These are phyloP conservation scores for Ceratina australensis DNA, from an alignment of 1,140 invertebrate genomes.

Conservation along the genomic window DNA sequence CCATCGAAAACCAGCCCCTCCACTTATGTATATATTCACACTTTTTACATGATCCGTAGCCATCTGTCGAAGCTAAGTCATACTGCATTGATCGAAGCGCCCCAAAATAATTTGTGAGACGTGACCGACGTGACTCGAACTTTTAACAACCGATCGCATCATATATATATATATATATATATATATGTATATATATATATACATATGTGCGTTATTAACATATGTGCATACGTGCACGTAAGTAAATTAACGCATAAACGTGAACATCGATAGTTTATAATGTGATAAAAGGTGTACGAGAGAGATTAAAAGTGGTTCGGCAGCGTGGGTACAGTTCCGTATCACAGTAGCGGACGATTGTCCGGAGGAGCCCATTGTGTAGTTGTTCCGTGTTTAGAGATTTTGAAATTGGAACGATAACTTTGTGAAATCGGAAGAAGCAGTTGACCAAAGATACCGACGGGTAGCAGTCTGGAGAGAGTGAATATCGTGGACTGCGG, in stretches of 20 bases:
- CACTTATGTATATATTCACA: no score
- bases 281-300: not conserved
- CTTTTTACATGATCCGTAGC: not conserved
- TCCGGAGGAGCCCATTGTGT: not conserved
- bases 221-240: not conserved
- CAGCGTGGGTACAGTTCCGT: not conserved
- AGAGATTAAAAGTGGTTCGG: not conserved
- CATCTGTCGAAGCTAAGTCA: not conserved
- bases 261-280: not conserved
- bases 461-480: constrained; percentile 8
- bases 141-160: not conserved
- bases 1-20: no score
- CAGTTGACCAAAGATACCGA: not conserved
- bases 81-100: not conserved
- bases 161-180: not conserved
- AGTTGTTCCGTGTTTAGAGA: not conserved
- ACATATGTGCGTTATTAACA: no score
- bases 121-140: constrained; percentile 18
- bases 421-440: not conserved
- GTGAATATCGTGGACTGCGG: constrained; percentile 13
- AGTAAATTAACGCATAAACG: not conserved
- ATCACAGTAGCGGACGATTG: no score
- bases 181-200: no score
- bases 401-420: not conserved
- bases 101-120: constrained; percentile 1